Evolutionary conservation across 1,140 invertebrate genomes (phyloP).

Genomic region (Drosophila tsacasi): DNA sequence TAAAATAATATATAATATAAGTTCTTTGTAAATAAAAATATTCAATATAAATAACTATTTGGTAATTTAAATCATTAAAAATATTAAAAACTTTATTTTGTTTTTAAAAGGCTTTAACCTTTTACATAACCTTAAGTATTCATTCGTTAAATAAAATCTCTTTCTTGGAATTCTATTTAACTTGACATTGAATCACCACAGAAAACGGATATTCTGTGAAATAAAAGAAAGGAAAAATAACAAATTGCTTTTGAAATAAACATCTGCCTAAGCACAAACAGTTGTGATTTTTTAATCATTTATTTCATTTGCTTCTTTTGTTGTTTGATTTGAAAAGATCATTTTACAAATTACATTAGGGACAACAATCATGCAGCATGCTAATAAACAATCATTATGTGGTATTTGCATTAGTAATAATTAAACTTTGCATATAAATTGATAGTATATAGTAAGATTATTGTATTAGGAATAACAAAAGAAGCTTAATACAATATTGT

Average conservation of each 20-base stretch:
- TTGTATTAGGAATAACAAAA: background rate
- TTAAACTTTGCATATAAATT: background rate
- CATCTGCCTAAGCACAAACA: background rate
- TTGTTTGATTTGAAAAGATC: background rate
- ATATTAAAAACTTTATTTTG: background rate
- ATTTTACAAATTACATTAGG: background rate
- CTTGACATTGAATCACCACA: constrained; percentile 10
- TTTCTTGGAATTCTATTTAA: background rate
- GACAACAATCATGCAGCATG: background rate
- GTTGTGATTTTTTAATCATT: background rate
- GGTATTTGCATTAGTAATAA: background rate
- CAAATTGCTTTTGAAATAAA: background rate
- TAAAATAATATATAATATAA: background rate
- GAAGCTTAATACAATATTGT: background rate
- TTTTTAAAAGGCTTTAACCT: background rate
- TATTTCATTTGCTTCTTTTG: background rate
- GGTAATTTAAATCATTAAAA: background rate
- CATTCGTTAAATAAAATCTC: background rate
- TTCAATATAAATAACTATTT: background rate
- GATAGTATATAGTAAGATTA: background rate
- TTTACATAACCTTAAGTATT: background rate
- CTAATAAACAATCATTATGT: background rate
- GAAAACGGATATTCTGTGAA: constrained; percentile 4
- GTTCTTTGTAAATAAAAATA: background rate
- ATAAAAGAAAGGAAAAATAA: background rate